These are phyloP conservation scores for Acromyrmex charruanus DNA, from an alignment of 1,140 invertebrate genomes.

Conservation along the genomic window DNA sequence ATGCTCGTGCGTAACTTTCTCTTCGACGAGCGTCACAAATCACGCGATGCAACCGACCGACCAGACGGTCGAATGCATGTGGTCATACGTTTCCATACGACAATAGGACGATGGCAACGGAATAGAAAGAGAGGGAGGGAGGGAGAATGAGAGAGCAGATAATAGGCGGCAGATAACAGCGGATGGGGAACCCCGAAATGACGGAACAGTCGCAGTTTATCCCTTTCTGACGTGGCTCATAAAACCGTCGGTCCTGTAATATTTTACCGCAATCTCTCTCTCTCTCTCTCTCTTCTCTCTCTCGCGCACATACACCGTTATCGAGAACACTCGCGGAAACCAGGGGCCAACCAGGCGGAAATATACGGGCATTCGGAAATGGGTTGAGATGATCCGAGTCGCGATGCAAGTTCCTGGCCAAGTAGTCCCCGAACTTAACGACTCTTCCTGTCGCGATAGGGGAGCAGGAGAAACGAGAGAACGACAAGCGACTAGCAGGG, in stretches of 20 bases:
- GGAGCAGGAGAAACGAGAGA: neutral
- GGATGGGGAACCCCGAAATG: slow-evolving; percentile 61
- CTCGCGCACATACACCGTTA: slow-evolving; percentile 17
- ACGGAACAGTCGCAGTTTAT: slow-evolving; percentile 62
- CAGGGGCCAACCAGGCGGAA: slow-evolving; percentile 55
- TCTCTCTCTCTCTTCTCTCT: neutral
- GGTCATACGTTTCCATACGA: slow-evolving; percentile 54
- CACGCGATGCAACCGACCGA: slow-evolving; percentile 36
- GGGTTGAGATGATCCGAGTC: slow-evolving; percentile 47
- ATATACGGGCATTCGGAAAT: slow-evolving; percentile 39
- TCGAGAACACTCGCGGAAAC: slow-evolving; percentile 58
- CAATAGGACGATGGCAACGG: slow-evolving; percentile 60
- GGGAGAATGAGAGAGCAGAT: slow-evolving; percentile 31
- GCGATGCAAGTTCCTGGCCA: slow-evolving; percentile 14
- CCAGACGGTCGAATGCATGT: slow-evolving; percentile 19
- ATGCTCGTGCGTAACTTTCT: slow-evolving; percentile 49
- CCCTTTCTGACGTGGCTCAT: slow-evolving; percentile 60
- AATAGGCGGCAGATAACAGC: slow-evolving; percentile 67
- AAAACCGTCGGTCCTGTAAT: slow-evolving; percentile 55
- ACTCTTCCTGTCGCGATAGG: slow-evolving; percentile 27
- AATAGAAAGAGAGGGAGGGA: slow-evolving; percentile 2
- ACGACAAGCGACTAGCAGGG: neutral
- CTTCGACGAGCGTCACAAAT: slow-evolving; percentile 60
- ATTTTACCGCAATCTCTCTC: slow-evolving; percentile 65
- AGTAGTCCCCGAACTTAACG: slow-evolving; percentile 34